Evolutionary conservation across 1,140 invertebrate species (phyloP).

Genomic region (Alviniconcha marisindica): DNA sequence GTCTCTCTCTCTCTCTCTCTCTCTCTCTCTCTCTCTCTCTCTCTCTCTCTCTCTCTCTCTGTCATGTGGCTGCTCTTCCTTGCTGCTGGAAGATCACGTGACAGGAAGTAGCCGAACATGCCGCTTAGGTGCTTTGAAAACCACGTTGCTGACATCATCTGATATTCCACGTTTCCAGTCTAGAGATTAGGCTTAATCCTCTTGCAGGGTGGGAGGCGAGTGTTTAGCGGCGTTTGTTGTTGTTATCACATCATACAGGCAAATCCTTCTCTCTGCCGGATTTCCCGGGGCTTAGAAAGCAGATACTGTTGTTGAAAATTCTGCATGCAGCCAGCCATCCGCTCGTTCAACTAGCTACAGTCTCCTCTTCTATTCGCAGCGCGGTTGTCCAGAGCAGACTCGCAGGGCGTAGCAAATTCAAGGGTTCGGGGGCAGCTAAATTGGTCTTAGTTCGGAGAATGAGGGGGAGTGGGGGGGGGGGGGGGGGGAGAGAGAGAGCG

Average conservation of each 20-base stretch:
- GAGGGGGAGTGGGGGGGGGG: neutral
- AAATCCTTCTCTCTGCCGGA: neutral
- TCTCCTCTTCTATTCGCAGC: neutral
- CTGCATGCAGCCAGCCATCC: neutral
- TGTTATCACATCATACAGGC: constrained; percentile 28
- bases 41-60: neutral
- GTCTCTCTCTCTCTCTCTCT: neutral
- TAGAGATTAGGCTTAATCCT: neutral
- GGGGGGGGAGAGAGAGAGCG: neutral
- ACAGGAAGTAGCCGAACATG: constrained; percentile 11
- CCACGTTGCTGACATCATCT: neutral
- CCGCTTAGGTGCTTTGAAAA: neutral
- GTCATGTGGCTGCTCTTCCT: neutral
- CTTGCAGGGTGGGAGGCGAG: neutral
- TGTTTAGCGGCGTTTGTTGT: constrained; percentile 6
- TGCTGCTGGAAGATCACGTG: constrained; percentile 1
- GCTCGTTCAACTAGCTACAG: neutral
- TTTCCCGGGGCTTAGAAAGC: neutral
- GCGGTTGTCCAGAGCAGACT: neutral
- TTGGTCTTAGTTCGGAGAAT: neutral
- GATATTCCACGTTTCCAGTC: neutral
- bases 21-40: neutral
- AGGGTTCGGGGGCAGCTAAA: neutral
- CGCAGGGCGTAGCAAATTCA: neutral
- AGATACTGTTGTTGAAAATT: neutral